Conservation (phyloP, 2,888 invertebrate genomes). For the Patella caerulea region DNA sequence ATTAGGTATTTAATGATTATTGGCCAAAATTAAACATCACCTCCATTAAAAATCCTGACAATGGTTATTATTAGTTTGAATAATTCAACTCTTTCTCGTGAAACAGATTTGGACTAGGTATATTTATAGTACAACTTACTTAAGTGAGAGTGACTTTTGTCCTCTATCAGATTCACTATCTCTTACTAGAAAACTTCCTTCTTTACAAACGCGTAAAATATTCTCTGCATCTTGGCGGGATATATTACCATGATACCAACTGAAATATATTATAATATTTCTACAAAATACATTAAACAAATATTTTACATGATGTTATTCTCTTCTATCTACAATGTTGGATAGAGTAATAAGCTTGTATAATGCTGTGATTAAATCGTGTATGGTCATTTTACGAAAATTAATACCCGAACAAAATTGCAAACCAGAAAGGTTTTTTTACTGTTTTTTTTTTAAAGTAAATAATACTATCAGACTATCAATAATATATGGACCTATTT, state of each 20-base stretch:
- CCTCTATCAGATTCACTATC: slow-evolving; percentile 94
- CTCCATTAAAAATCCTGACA: no score
- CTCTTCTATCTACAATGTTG: no score
- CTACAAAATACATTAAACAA: no score
- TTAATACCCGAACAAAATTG: no score
- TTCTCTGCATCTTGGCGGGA: slow-evolving; percentile 92
- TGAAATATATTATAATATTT: slow-evolving; percentile 34
- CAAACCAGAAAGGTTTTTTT: no score
- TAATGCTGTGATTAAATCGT: no score
- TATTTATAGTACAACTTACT: slow-evolving; percentile 79
- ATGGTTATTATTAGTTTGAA: no score
- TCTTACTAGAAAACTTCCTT: slow-evolving; percentile 94
- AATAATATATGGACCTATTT: neutral
- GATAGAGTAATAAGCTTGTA: no score
- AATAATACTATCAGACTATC: neutral
- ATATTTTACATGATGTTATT: no score
- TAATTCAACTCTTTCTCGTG: no score
- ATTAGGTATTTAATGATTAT: neutral
- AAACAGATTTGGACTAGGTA: neutral
- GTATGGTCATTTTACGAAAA: no score
- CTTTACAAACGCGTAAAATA: slow-evolving; percentile 84
- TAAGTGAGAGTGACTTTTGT: slow-evolving; percentile 93
- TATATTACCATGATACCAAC: slow-evolving; percentile 95
- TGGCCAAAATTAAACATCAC: neutral
- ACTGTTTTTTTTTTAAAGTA: no score